Conservation (phyloP, 2,888 invertebrate genomes). For the Odontocerum albicorne region DNA sequence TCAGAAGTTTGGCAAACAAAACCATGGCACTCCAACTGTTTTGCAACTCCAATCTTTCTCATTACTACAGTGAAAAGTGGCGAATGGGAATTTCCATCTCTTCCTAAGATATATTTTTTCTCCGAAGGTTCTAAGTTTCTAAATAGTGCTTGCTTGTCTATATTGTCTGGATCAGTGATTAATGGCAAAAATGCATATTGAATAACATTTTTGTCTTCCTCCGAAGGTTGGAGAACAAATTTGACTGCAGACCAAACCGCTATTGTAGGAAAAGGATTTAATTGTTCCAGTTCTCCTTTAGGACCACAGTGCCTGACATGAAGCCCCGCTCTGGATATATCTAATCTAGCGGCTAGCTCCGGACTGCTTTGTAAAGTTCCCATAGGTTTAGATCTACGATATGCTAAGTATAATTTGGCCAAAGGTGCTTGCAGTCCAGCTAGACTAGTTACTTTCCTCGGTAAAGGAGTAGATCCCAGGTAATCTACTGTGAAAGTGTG, state of each 20-base stretch:
- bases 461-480: constrained; percentile 77
- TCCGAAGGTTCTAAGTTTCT: constrained; percentile 56
- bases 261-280: constrained; percentile 87
- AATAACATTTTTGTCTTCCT: constrained; percentile 55
- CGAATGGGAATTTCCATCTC: constrained; percentile 69
- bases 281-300: constrained; percentile 62
- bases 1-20: constrained; percentile 88
- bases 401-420: constrained; percentile 69
- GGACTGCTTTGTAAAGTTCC: constrained; percentile 43
- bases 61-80: constrained; percentile 90
- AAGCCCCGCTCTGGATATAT: constrained; percentile 70
- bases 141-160: constrained; percentile 72
- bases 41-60: constrained; percentile 76
- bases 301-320: constrained; percentile 69
- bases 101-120: constrained; percentile 59
- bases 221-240: constrained; percentile 69
- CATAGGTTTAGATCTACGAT: constrained; percentile 58
- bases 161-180: constrained; percentile 78
- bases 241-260: constrained; percentile 93
- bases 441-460: constrained; percentile 79
- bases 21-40: constrained; percentile 86
- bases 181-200: constrained; percentile 82
- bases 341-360: constrained; percentile 54
- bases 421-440: constrained; percentile 81
- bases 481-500: constrained; percentile 76